Percentiles rank a stretch among this genome's conserved stretches.
These are phyloP conservation scores for Bovichtus variegatus DNA, from an alignment of 2,797 vertebrate genomes.

Conservation along the genomic window DNA sequence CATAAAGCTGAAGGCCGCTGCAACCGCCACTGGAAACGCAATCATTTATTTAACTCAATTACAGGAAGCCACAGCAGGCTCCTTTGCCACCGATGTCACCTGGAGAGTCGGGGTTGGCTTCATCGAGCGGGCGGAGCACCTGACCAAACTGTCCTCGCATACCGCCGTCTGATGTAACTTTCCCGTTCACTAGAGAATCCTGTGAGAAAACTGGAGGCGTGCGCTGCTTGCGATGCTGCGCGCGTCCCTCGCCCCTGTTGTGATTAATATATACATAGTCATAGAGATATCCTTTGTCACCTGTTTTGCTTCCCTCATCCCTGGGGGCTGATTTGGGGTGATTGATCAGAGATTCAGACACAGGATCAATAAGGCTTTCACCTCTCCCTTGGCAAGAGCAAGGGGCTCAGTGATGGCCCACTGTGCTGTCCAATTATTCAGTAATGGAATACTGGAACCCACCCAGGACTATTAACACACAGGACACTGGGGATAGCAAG, in stretches of 20 bases:
- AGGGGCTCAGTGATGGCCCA: conserved; percentile 72
- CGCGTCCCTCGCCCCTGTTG: conserved; percentile 13
- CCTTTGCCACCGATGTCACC: conserved; percentile 71
- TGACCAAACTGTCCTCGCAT: conserved; percentile 20
- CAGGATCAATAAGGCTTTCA: conserved; percentile 82
- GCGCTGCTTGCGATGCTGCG: conserved; percentile 54
- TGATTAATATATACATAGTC: conserved; percentile 74
- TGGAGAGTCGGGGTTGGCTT: conserved; percentile 50
- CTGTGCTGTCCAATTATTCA: conserved; percentile 83
- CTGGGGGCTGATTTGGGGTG: conserved; percentile 81
- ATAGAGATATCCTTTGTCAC: conserved; percentile 80
- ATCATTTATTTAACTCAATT: conserved; percentile 87
- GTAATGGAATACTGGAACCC: conserved; percentile 80
- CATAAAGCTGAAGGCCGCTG: conserved; percentile 81
- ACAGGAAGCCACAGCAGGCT: conserved; percentile 75
- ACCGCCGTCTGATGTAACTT: conserved; percentile 7
- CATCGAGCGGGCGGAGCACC: neutral
- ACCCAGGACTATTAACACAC: conserved; percentile 81
- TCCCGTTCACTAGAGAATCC: conserved; percentile 19
- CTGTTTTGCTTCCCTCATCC: conserved; percentile 65
- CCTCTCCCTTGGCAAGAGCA: conserved; percentile 78
- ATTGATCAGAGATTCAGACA: conserved; percentile 83
- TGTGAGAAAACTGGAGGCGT: conserved; percentile 22
- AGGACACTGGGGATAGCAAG: conserved; percentile 67
- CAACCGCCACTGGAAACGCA: conserved; percentile 77